Evolutionary conservation across 2,113 vertebrate genomes (phyloP).

Genomic region (Ictalurus punctatus): DNA sequence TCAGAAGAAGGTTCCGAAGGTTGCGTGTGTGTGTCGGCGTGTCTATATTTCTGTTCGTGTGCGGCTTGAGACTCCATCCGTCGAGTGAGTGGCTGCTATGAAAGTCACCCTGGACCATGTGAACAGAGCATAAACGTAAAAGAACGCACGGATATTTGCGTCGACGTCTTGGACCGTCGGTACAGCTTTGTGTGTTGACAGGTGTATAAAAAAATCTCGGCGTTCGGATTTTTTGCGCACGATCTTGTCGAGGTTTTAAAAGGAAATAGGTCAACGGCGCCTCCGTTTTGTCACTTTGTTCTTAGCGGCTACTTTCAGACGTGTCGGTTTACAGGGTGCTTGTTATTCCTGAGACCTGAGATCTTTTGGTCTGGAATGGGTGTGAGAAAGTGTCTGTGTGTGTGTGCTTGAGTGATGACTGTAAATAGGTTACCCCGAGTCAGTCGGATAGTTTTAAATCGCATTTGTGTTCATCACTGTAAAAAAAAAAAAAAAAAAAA

Average conservation of each 20-base stretch:
- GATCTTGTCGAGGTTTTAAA: not conserved
- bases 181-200: not conserved
- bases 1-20: not conserved
- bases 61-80: not conserved
- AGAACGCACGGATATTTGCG: not conserved
- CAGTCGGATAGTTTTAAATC: not conserved
- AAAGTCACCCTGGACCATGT: not conserved
- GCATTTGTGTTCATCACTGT: not conserved
- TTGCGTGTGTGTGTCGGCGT: not conserved
- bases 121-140: not conserved
- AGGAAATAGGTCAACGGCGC: conserved; percentile 44
- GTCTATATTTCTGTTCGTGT: not conserved
- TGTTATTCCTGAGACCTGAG: conserved; percentile 62
- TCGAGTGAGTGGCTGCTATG: not conserved
- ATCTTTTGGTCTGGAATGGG: conserved; percentile 49
- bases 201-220: conserved; percentile 34
- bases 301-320: conserved; percentile 58
- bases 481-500: not conserved
- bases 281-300: conserved; percentile 52
- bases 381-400: conserved; percentile 30
- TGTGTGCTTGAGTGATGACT: not conserved
- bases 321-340: conserved; percentile 62
- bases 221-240: not conserved
- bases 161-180: not conserved
- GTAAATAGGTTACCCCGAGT: not conserved